Base-by-base conservation (phyloP, 2,888 invertebrate species). In the Dioctria linearis region DNA sequence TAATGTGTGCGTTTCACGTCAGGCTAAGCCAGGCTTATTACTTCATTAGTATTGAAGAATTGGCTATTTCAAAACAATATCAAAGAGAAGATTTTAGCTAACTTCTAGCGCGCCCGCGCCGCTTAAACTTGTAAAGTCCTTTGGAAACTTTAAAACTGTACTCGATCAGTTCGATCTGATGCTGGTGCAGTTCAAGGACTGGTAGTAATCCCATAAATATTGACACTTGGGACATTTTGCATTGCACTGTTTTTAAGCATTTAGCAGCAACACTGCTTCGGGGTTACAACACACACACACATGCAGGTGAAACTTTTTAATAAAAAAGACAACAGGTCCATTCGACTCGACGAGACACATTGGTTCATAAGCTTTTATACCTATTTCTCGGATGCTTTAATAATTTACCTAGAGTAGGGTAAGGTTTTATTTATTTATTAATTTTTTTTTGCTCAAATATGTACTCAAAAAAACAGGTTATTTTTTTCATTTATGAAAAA, bases 101-200 rank as follows among this genome's bases (percentile, higher is more conserved):
- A 9, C 73, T 73, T 4, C 13, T 57, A 39, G 43, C 42, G 40
- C 43, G 54, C 11, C 3, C 25, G 13, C 73, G 73, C 1, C 59
- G 59, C 40, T 73, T 54, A 13, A 73, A 73, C 9, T 73, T 73
- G 13, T 51, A 57, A 37, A 73, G 57, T 73, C 59, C 73, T 73
- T 54, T 43, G 4, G 59, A 42, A 42, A 57, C 42, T 2, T 5
- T 25, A 40, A 43, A 13, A 13, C 59, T 59, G 8, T 8, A 11
- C 54, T 54, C 11, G 54, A 54, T 54, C 54, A 54, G 54, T n/a
- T 54, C 11, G 4, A n/a, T 73, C 43, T 5, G 57, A 42, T 42
- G n/a, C 73, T 37, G 73, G 11, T 40, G 73, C 57, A 73, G 40
- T 13, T 73, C 54, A 73, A 59, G 59, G 13, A 42, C 57, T 57